These are phyloP conservation scores for Lerema accius DNA, from an alignment of 1,140 invertebrate genomes.

Conservation along the genomic window DNA sequence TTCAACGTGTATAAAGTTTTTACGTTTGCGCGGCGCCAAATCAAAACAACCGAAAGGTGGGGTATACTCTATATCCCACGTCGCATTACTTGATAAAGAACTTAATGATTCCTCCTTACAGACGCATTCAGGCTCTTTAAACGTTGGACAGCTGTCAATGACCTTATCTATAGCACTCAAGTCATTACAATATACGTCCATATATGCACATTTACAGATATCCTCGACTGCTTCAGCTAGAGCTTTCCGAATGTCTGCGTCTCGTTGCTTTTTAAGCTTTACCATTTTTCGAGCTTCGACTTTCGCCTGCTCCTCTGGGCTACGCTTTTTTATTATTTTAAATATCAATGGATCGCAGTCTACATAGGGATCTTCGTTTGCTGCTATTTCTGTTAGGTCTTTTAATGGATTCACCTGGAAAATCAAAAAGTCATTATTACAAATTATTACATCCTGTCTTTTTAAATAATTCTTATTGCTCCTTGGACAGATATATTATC, in stretches of 20 bases:
- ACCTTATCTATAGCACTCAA: constrained; percentile 74
- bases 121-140: constrained; percentile 72
- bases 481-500: too few species aligned
- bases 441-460: too few species aligned
- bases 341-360: constrained; percentile 83
- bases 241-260: constrained; percentile 74
- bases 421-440: too few species aligned
- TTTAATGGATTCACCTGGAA: constrained; percentile 83
- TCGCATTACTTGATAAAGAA: constrained; percentile 74
- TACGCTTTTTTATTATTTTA: constrained; percentile 82
- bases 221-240: constrained; percentile 72
- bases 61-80: constrained; percentile 80
- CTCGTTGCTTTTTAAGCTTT: constrained; percentile 70
- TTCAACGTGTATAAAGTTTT: constrained; percentile 67
- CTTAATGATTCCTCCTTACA: constrained; percentile 71
- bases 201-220: constrained; percentile 79
- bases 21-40: constrained; percentile 59
- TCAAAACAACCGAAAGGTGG: constrained; percentile 78
- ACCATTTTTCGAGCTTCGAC: constrained; percentile 75
- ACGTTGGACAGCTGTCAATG: constrained; percentile 73
- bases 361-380: constrained; percentile 83
- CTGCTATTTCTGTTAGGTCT: constrained; percentile 76
- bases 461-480: too few species aligned
- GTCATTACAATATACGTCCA: constrained; percentile 79
- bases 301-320: constrained; percentile 74